Percentiles rank a stretch among this genome's conserved stretches.
phyloP scores from a whole-genome alignment of 2,797 vertebrate genomes.

The Neosilurus hyrtlii region DNA sequence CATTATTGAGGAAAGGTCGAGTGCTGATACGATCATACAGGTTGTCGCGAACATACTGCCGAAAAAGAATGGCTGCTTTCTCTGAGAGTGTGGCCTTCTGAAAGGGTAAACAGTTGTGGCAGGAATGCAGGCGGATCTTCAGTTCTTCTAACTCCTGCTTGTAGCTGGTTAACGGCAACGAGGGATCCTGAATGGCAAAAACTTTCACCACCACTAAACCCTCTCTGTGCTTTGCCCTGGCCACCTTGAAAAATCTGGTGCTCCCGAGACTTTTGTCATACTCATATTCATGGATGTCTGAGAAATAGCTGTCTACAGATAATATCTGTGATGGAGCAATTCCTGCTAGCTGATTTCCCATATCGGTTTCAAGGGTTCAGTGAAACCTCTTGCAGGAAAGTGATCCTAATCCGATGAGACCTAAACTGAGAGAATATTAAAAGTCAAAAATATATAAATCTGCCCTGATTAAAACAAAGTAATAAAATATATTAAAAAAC shows the following conservation, averaged over 20 bases:
- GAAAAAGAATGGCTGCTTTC: slow-evolving; percentile 91
- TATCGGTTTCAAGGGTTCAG: slow-evolving; percentile 51
- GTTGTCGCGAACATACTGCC: slow-evolving; percentile 95
- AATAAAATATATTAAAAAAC: not conserved
- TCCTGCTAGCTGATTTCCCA: slow-evolving; percentile 97
- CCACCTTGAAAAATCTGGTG: slow-evolving; percentile 97
- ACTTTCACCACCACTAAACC: slow-evolving; percentile 96
- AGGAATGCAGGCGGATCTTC: slow-evolving; percentile 88
- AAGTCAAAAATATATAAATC: not conserved
- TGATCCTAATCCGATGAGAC: not conserved
- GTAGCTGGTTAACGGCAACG: slow-evolving; percentile 89
- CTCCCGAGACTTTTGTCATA: slow-evolving; percentile 96
- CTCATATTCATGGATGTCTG: slow-evolving; percentile 94
- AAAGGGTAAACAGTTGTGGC: slow-evolving; percentile 94
- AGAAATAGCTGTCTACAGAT: slow-evolving; percentile 97
- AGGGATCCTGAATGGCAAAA: slow-evolving; percentile 95
- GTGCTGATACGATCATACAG: slow-evolving; percentile 96
- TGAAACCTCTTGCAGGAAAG: not conserved
- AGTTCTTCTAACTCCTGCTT: slow-evolving; percentile 96
- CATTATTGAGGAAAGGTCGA: slow-evolving; percentile 90
- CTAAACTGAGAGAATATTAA: not conserved
- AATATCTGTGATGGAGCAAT: slow-evolving; percentile 97
- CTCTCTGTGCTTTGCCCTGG: slow-evolving; percentile 91
- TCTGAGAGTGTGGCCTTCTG: slow-evolving; percentile 89
- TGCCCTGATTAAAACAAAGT: no score